Conservation (phyloP, 2,113 vertebrate genomes). For the Clarias macrocephalus region DNA sequence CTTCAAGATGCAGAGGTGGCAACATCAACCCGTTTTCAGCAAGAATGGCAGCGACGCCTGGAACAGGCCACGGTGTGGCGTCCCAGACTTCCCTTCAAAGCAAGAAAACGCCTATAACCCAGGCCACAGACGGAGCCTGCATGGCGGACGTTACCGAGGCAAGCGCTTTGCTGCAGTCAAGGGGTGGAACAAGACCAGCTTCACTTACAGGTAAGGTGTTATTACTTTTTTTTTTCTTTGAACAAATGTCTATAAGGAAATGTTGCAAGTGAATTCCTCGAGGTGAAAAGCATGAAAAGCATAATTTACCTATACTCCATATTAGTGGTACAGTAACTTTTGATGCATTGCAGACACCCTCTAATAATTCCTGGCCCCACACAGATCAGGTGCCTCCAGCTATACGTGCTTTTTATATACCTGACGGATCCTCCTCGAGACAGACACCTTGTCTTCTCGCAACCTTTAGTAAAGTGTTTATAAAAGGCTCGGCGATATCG, state of each 20-base stretch:
- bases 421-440: slow-evolving; percentile 8
- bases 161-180: slow-evolving; percentile 79
- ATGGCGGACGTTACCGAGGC: slow-evolving; percentile 67
- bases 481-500: slow-evolving; percentile 25
- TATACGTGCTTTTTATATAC: neutral
- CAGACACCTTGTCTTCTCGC: slow-evolving; percentile 14
- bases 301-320: neutral
- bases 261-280: neutral
- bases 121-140: neutral
- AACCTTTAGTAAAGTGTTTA: slow-evolving; percentile 26
- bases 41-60: slow-evolving; percentile 43
- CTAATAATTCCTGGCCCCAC: slow-evolving; percentile 12
- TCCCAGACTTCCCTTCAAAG: slow-evolving; percentile 24
- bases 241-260: neutral
- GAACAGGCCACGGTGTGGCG: slow-evolving; percentile 71
- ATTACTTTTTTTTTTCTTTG: neutral
- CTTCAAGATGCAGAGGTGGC: neutral
- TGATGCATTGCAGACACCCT: slow-evolving; percentile 9
- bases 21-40: neutral
- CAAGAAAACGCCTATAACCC: slow-evolving; percentile 45
- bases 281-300: slow-evolving; percentile 7
- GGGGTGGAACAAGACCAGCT: slow-evolving; percentile 79
- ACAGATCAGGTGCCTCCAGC: slow-evolving; percentile 14
- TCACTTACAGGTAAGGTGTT: slow-evolving; percentile 81
- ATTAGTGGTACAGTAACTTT: neutral